These are phyloP conservation scores for Phoronis australis DNA, from an alignment of 2,888 invertebrate genomes.

Conservation along the genomic window DNA sequence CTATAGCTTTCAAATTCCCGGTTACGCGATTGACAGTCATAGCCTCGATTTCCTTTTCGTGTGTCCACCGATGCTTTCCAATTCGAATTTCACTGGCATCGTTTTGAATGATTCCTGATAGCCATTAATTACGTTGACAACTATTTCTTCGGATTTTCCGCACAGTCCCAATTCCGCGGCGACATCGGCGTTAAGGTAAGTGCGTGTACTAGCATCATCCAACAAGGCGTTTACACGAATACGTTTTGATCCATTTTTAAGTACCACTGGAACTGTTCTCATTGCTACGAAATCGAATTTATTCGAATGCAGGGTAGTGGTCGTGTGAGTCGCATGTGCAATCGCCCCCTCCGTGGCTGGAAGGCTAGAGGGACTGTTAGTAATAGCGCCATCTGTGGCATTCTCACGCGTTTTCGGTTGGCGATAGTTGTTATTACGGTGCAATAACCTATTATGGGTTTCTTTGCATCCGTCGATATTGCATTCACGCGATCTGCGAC, in stretches of 20 bases:
- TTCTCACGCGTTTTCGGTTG: no score
- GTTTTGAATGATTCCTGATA: background rate
- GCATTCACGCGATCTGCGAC: no score
- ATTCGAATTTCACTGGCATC: background rate
- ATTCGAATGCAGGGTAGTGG: no score
- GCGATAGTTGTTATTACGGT: no score
- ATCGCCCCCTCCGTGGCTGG: no score
- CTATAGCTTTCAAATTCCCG: conserved; percentile 7
- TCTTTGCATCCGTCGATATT: no score
- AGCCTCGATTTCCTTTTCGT: background rate
- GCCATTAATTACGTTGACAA: background rate
- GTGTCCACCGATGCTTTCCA: background rate
- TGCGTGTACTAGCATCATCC: conserved; percentile 1
- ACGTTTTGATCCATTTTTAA: background rate
- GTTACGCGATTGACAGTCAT: conserved; percentile 10
- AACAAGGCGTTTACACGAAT: background rate
- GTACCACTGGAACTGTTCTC: conserved; percentile 1
- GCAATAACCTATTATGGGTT: no score
- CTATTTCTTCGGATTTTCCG: background rate
- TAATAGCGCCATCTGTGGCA: no score
- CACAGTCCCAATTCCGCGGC: background rate
- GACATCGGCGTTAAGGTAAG: background rate
- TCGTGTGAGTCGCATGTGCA: no score
- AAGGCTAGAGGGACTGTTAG: no score
- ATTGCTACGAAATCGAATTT: conserved; percentile 3